These are phyloP conservation scores for Diabrotica undecimpunctata DNA, from an alignment of 1,140 invertebrate species.

Conservation along the genomic window DNA sequence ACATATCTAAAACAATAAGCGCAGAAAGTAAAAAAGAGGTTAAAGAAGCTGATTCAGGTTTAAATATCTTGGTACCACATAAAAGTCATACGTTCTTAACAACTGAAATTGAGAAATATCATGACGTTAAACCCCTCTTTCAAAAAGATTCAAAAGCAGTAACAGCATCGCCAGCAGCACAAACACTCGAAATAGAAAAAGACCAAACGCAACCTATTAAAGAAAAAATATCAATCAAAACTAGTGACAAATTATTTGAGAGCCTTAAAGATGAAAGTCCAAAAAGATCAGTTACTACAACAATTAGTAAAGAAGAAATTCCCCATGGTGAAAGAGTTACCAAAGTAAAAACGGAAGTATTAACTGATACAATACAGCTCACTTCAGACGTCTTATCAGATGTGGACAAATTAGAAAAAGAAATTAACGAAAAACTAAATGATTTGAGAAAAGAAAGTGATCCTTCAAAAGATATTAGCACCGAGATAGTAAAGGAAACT, in stretches of 20 bases:
- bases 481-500: not conserved
- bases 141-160: not conserved
- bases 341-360: constrained; percentile 1
- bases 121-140: constrained; percentile 11
- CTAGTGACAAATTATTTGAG: not conserved
- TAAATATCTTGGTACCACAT: not conserved
- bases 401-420: constrained; percentile 6
- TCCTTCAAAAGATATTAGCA: not conserved
- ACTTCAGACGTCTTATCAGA: not conserved
- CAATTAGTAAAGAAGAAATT: constrained; percentile 3
- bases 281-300: constrained; percentile 1
- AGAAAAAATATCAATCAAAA: not conserved
- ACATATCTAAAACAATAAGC: not conserved
- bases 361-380: constrained; percentile 8
- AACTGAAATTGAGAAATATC: constrained; percentile 20
- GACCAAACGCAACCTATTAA: not conserved
- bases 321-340: constrained; percentile 7
- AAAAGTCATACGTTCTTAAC: constrained; percentile 9
- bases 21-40: not conserved
- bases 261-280: constrained; percentile 3
- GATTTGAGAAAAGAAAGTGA: constrained; percentile 19
- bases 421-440: constrained; percentile 6
- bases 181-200: not conserved
- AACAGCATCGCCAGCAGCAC: not conserved
- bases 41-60: not conserved